These are phyloP conservation scores for Tiliqua scincoides DNA, from an alignment of 2,113 vertebrate genomes.

Conservation along the genomic window DNA sequence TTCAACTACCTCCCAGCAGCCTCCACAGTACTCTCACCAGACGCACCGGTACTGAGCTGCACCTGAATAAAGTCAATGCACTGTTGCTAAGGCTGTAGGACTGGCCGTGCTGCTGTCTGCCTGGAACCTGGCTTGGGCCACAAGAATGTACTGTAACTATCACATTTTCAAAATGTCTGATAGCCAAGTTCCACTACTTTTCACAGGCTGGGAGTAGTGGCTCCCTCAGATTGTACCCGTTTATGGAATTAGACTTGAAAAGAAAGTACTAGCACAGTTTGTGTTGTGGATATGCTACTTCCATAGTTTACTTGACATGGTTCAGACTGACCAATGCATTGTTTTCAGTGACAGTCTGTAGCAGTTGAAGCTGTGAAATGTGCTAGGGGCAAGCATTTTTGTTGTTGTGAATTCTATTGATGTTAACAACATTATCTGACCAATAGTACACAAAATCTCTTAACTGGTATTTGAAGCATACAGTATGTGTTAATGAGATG, in stretches of 20 bases:
- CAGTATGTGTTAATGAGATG: constrained; percentile 69
- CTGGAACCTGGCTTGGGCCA: constrained; percentile 74
- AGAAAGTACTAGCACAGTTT: constrained; percentile 84
- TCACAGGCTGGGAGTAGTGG: constrained; percentile 71
- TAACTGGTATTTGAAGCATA: constrained; percentile 84
- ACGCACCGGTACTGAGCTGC: constrained; percentile 95
- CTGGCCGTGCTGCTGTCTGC: constrained; percentile 68
- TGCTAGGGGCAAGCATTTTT: constrained; percentile 84
- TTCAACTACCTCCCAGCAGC: constrained; percentile 99
- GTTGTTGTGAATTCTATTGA: constrained; percentile 80
- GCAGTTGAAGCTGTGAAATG: constrained; percentile 85
- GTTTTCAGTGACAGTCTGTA: constrained; percentile 83
- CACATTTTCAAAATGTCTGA: constrained; percentile 73
- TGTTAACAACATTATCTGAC: constrained; percentile 80
- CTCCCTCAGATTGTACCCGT: constrained; percentile 68
- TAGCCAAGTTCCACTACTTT: constrained; percentile 75
- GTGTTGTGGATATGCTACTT: constrained; percentile 86
- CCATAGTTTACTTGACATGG: constrained; percentile 87
- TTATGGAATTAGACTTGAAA: constrained; percentile 79
- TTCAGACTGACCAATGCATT: constrained; percentile 83
- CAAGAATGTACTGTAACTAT: constrained; percentile 80
- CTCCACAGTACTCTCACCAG: constrained; percentile 99
- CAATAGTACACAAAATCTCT: constrained; percentile 74
- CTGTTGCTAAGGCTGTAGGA: constrained; percentile 74
- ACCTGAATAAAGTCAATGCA: constrained; percentile 68